Percentiles rank a stretch among this genome's conserved stretches.
Evolutionary conservation across 2,797 vertebrate genomes (phyloP).

Genomic region (Heteromormyrus szaboi): DNA sequence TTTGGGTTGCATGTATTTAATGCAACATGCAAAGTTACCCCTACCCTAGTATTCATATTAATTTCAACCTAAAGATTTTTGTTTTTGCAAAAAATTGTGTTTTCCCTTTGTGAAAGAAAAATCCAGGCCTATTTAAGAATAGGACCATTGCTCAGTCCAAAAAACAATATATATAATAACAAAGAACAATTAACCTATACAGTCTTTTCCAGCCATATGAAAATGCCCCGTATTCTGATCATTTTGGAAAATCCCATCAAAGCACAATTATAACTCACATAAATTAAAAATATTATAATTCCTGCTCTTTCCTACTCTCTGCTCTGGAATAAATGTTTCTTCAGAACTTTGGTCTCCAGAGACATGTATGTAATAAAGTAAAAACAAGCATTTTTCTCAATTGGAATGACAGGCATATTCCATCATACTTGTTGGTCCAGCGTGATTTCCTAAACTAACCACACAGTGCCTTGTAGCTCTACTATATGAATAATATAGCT

Average conservation of each 20-base stretch:
- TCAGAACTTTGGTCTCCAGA: background rate
- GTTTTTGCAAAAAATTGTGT: background rate
- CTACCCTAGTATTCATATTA: background rate
- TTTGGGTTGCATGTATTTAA: background rate
- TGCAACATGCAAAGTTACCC: background rate
- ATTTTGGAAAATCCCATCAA: background rate
- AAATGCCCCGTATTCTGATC: background rate
- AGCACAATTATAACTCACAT: background rate
- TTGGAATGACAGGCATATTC: constrained; percentile 2
- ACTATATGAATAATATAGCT: background rate
- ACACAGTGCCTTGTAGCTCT: background rate
- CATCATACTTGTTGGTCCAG: background rate
- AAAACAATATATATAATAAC: background rate
- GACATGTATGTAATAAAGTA: background rate
- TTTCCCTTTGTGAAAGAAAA: background rate
- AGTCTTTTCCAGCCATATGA: background rate
- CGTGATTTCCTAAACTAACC: background rate
- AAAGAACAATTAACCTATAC: background rate
- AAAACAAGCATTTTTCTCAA: constrained; percentile 10
- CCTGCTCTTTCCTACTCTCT: background rate
- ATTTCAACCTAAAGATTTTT: background rate
- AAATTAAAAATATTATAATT: background rate
- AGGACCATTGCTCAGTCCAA: background rate
- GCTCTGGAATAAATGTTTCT: background rate
- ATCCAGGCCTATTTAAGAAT: background rate